Base-by-base conservation (phyloP, 2,888 invertebrate species). In the Atethmia centrago region DNA sequence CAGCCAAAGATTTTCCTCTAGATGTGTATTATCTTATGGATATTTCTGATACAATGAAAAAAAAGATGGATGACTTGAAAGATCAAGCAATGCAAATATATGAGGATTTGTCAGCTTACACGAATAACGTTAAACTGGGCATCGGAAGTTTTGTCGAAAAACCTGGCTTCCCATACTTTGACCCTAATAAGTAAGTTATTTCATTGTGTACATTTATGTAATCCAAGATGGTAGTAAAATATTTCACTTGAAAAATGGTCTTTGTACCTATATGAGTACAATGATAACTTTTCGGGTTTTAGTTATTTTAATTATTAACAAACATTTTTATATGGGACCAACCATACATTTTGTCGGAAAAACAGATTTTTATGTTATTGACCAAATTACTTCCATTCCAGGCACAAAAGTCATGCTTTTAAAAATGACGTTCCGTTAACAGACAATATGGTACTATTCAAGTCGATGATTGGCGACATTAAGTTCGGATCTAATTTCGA, bases 11-110 rank as follows among this genome's bases (percentile, higher is more conserved):
- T 92, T 98, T 98, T 90, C 98, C 98, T 0, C 97, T 98, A 2
- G 98, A 98, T 92, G 94, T 98, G n/a, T 98, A 98, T 90, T 98
- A 98, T 89, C 94, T 98, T 47, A 98, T 98, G 97, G 98, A 98
- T 87, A 94, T 98, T 80, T 98, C 98, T 0, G 93, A 95, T 51
- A 98, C 98, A 0, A 98, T 98, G 98, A 92, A 91, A 65, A 89
- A 90, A 14, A 97, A 98, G 87, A 97, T 97, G 87, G 89, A 92
- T 0, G 93, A 91, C 28, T 89, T 97, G 10, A 96, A 94, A 85
- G 90, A 86, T 9, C 94, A 97, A 61, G 97, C 97, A 0, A 77
- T 86, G 0, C 80, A 94, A 68, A 91, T 97, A 51, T 96, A 96
- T 0, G 67, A 88, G 0, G 91, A 95, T 8, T 96, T 98, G 95